These are phyloP conservation scores for Coleophora deauratella DNA, from an alignment of 2,888 invertebrate species.

Conservation along the genomic window DNA sequence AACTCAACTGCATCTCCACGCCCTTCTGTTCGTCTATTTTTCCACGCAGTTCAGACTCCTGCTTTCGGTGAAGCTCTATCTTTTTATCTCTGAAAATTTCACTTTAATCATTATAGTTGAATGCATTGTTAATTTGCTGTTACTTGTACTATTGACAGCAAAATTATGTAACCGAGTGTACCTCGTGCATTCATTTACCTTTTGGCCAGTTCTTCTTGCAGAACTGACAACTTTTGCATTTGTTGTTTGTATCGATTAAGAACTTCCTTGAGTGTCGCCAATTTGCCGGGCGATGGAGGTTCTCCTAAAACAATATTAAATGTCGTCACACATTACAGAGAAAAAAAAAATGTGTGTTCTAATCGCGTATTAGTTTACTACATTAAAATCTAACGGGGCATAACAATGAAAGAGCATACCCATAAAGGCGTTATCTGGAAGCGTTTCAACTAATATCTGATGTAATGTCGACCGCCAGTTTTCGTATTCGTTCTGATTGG, in stretches of 20 bases:
- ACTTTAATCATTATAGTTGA: background rate
- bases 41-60: constrained; percentile 47
- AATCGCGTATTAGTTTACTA: too few relatives aligned
- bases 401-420: too few relatives aligned
- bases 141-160: too few relatives aligned
- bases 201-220: constrained; percentile 57
- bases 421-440: constrained; percentile 39
- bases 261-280: constrained; percentile 56
- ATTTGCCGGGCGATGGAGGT: constrained; percentile 55
- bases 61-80: constrained; percentile 54
- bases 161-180: too few relatives aligned
- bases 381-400: too few relatives aligned
- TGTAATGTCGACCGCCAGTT: constrained; percentile 52
- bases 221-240: constrained; percentile 41
- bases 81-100: constrained; percentile 44
- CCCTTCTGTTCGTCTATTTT: constrained; percentile 58
- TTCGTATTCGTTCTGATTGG: constrained; percentile 52
- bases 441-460: constrained; percentile 47
- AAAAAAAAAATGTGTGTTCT: too few relatives aligned
- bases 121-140: background rate
- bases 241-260: constrained; percentile 54
- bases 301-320: constrained; percentile 38
- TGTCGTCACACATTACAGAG: too few relatives aligned
- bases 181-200: constrained; percentile 31
- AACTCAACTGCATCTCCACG: constrained; percentile 53